These are phyloP conservation scores for Thereva nobilitata DNA, from an alignment of 2,888 invertebrate genomes.

Conservation along the genomic window DNA sequence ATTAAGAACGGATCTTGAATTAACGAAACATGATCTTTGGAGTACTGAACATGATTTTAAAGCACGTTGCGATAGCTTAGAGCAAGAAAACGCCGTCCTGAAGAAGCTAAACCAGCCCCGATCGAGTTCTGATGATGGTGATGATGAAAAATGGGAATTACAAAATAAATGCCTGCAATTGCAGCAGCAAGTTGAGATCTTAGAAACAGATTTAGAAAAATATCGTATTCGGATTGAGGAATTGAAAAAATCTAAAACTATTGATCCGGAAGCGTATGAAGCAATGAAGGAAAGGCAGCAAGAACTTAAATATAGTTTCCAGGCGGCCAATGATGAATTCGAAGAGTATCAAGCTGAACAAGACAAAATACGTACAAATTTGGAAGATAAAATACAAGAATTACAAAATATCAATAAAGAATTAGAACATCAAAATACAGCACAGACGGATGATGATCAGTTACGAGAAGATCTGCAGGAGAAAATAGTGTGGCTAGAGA, in stretches of 20 bases:
- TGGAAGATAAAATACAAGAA: constrained; percentile 16
- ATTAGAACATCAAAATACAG: constrained; percentile 8
- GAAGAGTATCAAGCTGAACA: constrained; percentile 48
- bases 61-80: constrained; percentile 39
- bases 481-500: neutral
- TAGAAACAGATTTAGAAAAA: constrained; percentile 5
- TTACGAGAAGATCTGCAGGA: neutral
- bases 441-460: constrained; percentile 40
- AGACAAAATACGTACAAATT: constrained; percentile 47
- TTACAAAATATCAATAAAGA: constrained; percentile 38
- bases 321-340: constrained; percentile 22
- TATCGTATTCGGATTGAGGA: neutral
- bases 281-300: constrained; percentile 39
- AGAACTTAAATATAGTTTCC: constrained; percentile 44
- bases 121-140: constrained; percentile 1
- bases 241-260: constrained; percentile 34
- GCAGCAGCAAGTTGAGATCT: neutral
- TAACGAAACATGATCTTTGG: too few species aligned
- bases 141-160: constrained; percentile 22
- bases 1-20: too few species aligned
- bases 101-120: constrained; percentile 32
- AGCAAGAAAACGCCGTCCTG: constrained; percentile 50
- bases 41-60: too few species aligned
- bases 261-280: constrained; percentile 10
- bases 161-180: constrained; percentile 2